These are phyloP conservation scores for Lepus timidus DNA, from an alignment of 2,113 vertebrate species.

Conservation along the genomic window DNA sequence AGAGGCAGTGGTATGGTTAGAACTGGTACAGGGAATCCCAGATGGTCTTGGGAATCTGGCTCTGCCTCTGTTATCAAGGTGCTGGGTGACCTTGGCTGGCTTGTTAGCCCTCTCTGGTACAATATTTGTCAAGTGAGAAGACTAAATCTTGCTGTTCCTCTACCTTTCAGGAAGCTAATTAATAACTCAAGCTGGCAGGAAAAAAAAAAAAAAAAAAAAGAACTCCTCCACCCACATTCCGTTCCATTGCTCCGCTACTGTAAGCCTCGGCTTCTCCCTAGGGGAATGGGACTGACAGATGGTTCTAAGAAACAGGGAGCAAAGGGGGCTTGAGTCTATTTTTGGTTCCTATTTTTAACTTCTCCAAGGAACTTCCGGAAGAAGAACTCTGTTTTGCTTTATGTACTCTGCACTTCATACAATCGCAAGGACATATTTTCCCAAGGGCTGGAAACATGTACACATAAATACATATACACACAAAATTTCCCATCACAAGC, in stretches of 20 bases:
- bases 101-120: conserved; percentile 7
- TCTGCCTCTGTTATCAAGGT: not conserved
- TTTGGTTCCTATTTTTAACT: conserved; percentile 68
- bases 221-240: conserved; percentile 49
- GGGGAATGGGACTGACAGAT: conserved; percentile 75
- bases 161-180: conserved; percentile 68
- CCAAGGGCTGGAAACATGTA: not conserved
- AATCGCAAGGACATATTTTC: not conserved
- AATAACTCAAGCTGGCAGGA: conserved; percentile 71
- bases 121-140: conserved; percentile 67
- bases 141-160: not conserved
- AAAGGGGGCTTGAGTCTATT: conserved; percentile 70
- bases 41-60: not conserved
- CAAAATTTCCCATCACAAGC: not conserved
- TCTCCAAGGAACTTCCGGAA: conserved; percentile 66
- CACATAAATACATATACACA: not conserved
- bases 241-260: conserved; percentile 58
- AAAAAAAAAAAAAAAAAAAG: conserved; percentile 56
- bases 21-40: not conserved
- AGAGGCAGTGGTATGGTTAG: not conserved
- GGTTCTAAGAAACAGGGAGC: conserved; percentile 51
- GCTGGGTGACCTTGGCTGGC: conserved; percentile 12
- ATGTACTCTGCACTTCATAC: not conserved
- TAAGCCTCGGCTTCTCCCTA: conserved; percentile 70
- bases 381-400: conserved; percentile 39